phyloP scores from a whole-genome alignment of 1,140 invertebrate genomes.

The Parapsyche elsis region DNA sequence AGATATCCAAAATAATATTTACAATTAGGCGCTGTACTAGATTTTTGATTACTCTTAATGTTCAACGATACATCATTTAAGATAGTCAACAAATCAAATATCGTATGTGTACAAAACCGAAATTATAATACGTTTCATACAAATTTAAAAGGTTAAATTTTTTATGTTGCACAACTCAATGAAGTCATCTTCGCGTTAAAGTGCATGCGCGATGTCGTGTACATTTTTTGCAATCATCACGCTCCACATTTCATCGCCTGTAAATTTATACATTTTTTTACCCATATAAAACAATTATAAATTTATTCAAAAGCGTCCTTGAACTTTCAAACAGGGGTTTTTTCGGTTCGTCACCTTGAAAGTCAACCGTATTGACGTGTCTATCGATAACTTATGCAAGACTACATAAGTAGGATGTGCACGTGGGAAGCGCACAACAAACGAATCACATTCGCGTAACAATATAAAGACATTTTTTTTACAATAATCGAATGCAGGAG shows the following conservation, averaged over 20 bases:
- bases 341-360: conserved; percentile 5
- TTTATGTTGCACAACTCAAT: background rate
- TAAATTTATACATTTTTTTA: too few relatives aligned
- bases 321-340: conserved; percentile 1
- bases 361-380: background rate
- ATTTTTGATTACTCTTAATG: too few relatives aligned
- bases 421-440: background rate
- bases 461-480: conserved; percentile 1
- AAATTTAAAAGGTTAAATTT: background rate
- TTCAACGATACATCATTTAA: too few relatives aligned
- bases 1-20: too few relatives aligned
- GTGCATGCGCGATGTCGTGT: background rate
- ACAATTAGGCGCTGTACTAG: too few relatives aligned
- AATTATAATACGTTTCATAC: too few relatives aligned
- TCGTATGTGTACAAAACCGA: too few relatives aligned
- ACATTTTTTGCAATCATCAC: background rate
- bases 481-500: too few relatives aligned
- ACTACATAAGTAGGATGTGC: background rate
- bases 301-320: background rate
- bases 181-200: background rate
- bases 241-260: too few relatives aligned
- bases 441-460: background rate
- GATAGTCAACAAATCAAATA: too few relatives aligned
- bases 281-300: too few relatives aligned
- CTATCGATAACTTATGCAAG: background rate